These are phyloP conservation scores for Nasalis larvatus DNA, from an alignment of 2,113 vertebrate genomes.

Conservation along the genomic window DNA sequence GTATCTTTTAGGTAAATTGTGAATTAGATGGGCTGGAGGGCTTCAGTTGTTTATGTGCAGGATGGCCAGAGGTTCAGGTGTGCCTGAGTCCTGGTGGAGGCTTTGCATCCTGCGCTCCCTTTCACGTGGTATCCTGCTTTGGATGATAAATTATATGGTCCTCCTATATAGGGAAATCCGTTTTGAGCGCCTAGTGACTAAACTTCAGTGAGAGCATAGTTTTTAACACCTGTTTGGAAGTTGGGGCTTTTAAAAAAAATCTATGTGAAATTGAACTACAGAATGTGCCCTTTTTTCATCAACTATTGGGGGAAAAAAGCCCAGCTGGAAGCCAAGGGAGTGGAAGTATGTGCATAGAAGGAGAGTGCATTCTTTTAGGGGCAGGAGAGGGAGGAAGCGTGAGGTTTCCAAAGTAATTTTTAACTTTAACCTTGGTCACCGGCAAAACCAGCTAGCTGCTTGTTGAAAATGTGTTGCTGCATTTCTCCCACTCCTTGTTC, in stretches of 20 bases:
- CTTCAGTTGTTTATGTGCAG: background rate
- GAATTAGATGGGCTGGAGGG: background rate
- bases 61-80: background rate
- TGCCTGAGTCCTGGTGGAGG: background rate
- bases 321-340: background rate
- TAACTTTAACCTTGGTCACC: background rate
- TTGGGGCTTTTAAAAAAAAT: background rate
- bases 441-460: background rate
- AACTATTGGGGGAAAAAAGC: background rate
- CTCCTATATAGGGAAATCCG: background rate
- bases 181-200: background rate
- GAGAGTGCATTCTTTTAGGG: background rate
- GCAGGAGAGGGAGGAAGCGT: fast-evolving
- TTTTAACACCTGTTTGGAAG: background rate
- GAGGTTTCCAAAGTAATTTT: background rate
- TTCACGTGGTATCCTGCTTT: background rate
- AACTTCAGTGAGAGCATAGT: background rate
- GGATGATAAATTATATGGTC: background rate
- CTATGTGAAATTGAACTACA: background rate
- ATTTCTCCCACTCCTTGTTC: background rate
- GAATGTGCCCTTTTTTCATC: background rate
- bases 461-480: background rate
- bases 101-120: background rate
- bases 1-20: background rate
- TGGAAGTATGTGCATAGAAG: background rate